Percentiles rank a stretch among this genome's conserved stretches.
Conservation (phyloP, 2,888 invertebrate species). For the Lasius platythorax region DNA sequence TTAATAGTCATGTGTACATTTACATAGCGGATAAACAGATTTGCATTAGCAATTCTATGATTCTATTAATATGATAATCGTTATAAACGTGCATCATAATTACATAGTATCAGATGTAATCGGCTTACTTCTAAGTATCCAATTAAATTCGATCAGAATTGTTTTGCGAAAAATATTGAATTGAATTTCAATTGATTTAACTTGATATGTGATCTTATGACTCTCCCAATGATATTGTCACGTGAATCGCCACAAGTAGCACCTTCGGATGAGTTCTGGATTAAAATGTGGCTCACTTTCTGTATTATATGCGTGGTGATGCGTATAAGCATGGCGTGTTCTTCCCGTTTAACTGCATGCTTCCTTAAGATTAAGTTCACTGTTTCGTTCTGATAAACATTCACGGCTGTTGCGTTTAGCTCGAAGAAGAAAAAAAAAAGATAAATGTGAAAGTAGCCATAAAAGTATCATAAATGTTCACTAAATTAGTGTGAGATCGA, state of each 20-base stretch:
- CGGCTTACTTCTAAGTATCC: background rate
- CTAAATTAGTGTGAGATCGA: background rate
- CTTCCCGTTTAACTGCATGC: conserved; percentile 39
- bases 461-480: conserved; percentile 12
- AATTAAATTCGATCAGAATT: background rate
- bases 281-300: conserved; percentile 50
- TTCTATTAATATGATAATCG: background rate
- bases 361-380: conserved; percentile 49
- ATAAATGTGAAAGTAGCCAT: conserved; percentile 26
- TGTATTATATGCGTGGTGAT: conserved; percentile 48
- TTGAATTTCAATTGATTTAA: background rate
- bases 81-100: conserved; percentile 14
- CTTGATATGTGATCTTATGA: background rate
- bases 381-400: conserved; percentile 55
- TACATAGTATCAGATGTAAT: conserved; percentile 7
- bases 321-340: conserved; percentile 20
- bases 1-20: conserved; percentile 15
- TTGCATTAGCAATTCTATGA: conserved; percentile 23
- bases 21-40: conserved; percentile 24
- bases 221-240: background rate
- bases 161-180: background rate
- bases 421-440: conserved; percentile 36
- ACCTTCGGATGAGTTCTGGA: background rate
- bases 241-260: background rate
- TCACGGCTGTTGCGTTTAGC: conserved; percentile 42